These are phyloP conservation scores for Cardiocondyla obscurior DNA, from an alignment of 1,140 invertebrate species.

Conservation along the genomic window DNA sequence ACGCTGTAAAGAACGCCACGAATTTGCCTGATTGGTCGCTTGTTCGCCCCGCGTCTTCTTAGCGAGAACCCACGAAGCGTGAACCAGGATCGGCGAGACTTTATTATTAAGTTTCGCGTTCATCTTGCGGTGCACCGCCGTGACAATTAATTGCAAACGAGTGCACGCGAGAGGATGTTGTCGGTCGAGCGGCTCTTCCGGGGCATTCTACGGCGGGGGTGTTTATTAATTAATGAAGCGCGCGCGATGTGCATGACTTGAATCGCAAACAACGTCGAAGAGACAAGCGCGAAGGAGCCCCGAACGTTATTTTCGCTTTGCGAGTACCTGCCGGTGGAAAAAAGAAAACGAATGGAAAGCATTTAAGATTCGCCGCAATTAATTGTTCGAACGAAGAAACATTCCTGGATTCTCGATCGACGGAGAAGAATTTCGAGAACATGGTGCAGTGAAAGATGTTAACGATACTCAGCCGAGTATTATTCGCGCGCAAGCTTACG, in stretches of 20 bases:
- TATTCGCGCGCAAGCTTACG: not conserved
- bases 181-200: conserved; percentile 31
- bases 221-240: conserved; percentile 57
- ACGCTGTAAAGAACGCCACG: not conserved
- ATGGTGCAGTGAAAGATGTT: conserved; percentile 3
- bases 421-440: conserved; percentile 29
- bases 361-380: conserved; percentile 5
- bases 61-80: not conserved
- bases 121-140: conserved; percentile 29
- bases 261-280: conserved; percentile 33
- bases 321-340: not conserved
- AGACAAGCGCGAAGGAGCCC: conserved; percentile 11
- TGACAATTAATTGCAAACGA: conserved; percentile 53
- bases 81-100: not conserved
- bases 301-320: conserved; percentile 19
- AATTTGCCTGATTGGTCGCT: conserved; percentile 17
- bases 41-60: not conserved
- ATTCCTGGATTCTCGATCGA: not conserved
- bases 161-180: conserved; percentile 34
- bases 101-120: conserved; percentile 50
- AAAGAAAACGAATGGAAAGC: not conserved
- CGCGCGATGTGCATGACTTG: conserved; percentile 53
- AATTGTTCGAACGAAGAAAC: not conserved
- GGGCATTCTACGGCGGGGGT: not conserved
- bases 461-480: not conserved